Evolutionary conservation across 2,797 vertebrate species (phyloP).

Genomic region (Rhinoraja longicauda): DNA sequence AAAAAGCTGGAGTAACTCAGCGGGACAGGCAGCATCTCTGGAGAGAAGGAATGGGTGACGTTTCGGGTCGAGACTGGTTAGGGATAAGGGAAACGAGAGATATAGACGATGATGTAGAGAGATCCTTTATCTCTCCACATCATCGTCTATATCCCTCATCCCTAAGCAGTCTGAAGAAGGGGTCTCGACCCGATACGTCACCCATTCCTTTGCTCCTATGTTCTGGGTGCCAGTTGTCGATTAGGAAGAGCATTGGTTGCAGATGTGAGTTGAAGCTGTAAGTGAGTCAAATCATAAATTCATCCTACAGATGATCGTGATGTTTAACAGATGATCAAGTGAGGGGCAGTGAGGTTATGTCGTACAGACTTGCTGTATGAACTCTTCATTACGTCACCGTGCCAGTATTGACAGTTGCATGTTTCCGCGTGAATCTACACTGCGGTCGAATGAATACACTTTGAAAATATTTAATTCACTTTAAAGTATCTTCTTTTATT

Average conservation of each 20-base stretch:
- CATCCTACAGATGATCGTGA: neutral
- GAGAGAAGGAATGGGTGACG: too few relatives aligned
- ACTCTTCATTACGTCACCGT: neutral
- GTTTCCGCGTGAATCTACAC: neutral
- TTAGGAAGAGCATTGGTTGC: too few relatives aligned
- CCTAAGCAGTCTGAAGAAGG: too few relatives aligned
- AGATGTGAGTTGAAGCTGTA: neutral
- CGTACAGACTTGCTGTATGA: neutral
- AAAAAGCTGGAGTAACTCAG: too few relatives aligned
- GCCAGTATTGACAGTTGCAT: neutral
- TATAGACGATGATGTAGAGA: too few relatives aligned
- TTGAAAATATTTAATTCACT: neutral
- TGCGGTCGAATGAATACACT: neutral
- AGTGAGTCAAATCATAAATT: neutral
- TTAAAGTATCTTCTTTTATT: too few relatives aligned
- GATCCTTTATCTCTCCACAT: too few relatives aligned
- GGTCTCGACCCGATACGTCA: too few relatives aligned
- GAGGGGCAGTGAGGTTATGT: neutral
- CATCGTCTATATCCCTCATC: too few relatives aligned
- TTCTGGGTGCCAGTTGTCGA: neutral
- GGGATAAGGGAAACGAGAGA: too few relatives aligned
- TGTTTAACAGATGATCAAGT: neutral
- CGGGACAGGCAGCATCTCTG: too few relatives aligned
- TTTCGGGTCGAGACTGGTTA: too few relatives aligned
- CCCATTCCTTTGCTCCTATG: neutral